Evolutionary conservation across 2,888 invertebrate genomes (phyloP).

Genomic region (Campopleginae sp.): DNA sequence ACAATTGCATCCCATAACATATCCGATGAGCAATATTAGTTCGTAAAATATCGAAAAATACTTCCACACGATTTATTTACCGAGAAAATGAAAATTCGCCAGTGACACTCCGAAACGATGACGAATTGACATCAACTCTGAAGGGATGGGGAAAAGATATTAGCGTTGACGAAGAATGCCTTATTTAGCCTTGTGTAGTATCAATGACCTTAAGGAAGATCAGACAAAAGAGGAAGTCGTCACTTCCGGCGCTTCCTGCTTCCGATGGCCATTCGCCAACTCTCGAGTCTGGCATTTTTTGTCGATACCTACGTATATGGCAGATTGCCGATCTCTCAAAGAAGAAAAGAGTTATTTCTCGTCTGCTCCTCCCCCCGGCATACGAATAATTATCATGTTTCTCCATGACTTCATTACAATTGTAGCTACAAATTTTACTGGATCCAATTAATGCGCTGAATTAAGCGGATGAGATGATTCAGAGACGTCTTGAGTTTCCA

Average conservation of each 20-base stretch:
- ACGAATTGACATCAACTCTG: neutral
- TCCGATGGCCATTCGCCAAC: slow-evolving; percentile 52
- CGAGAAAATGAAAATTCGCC: no score
- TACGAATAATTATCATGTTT: neutral
- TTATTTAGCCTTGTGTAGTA: slow-evolving; percentile 18
- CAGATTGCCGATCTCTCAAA: slow-evolving; percentile 22
- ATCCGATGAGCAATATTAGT: neutral
- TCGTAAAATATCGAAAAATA: neutral
- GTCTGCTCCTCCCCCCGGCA: neutral
- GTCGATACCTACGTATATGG: slow-evolving; percentile 1
- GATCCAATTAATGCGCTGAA: neutral
- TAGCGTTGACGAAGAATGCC: slow-evolving; percentile 6
- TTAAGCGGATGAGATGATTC: slow-evolving; percentile 27
- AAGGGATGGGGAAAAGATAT: neutral
- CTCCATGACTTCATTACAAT: neutral
- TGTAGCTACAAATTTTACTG: neutral
- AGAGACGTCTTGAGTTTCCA: slow-evolving; percentile 24
- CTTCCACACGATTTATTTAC: no score
- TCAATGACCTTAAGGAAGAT: slow-evolving; percentile 36
- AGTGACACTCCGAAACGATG: neutral
- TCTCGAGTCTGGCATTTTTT: slow-evolving; percentile 16
- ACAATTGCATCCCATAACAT: neutral
- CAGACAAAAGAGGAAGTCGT: slow-evolving; percentile 60
- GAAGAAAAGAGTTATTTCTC: slow-evolving; percentile 28
- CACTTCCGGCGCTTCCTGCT: slow-evolving; percentile 62